phyloP scores from a whole-genome alignment of 2,797 vertebrate species.

The Falco concolor region DNA sequence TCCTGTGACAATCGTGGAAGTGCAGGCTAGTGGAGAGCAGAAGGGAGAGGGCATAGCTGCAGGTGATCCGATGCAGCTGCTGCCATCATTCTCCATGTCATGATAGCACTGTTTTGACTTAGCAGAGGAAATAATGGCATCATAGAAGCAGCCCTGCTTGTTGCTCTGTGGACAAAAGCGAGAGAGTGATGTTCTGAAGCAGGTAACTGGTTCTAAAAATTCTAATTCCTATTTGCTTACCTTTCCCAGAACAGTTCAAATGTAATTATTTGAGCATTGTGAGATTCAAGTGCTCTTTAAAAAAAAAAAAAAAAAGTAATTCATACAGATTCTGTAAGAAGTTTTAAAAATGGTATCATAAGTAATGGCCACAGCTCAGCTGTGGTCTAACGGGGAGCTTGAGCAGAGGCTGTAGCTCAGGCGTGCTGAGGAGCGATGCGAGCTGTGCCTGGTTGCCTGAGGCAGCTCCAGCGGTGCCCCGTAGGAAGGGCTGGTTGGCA shows the following conservation, averaged over 20 bases:
- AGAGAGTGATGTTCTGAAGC: neutral
- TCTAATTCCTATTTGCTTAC: neutral
- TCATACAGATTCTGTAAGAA: neutral
- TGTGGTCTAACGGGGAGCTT: too few species aligned
- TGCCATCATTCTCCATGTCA: neutral
- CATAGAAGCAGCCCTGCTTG: neutral
- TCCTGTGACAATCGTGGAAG: neutral
- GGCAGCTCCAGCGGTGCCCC: neutral
- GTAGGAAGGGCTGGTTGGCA: fast-evolving
- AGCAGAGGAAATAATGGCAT: neutral
- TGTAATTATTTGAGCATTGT: neutral
- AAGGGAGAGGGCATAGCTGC: neutral
- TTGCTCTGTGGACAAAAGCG: too few species aligned
- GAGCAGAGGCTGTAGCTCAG: neutral
- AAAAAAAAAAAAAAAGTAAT: neutral
- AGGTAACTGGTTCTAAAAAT: neutral
- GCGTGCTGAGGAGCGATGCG: fast-evolving
- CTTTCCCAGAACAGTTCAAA: neutral
- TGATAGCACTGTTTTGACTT: neutral
- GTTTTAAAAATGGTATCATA: neutral
- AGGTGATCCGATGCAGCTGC: neutral
- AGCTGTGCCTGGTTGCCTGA: neutral
- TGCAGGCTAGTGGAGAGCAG: neutral
- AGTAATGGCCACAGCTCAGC: neutral
- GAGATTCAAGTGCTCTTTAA: neutral